A percentile compares a stretch with the other conserved stretches of the same genome.
Conservation (phyloP, 2,888 invertebrate species). For the Metacarcinus magister region DNA sequence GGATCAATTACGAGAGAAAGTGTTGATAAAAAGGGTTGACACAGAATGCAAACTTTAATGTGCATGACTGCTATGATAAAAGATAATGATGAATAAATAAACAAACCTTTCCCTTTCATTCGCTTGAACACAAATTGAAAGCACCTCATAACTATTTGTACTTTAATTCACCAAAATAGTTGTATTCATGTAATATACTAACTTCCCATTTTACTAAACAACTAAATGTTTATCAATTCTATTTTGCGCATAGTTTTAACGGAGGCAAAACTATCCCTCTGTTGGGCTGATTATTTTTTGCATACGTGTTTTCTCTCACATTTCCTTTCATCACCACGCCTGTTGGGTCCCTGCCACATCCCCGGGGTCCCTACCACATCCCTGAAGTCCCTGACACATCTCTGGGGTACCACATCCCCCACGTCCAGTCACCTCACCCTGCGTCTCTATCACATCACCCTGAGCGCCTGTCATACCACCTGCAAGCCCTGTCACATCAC, state of each 20-base stretch:
- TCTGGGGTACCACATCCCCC: background rate
- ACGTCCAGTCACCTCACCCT: background rate
- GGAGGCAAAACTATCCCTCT: background rate
- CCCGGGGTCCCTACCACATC: background rate
- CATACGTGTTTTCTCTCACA: background rate
- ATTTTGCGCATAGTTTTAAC: background rate
- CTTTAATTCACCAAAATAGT: background rate
- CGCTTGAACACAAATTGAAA: background rate
- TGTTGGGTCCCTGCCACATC: background rate
- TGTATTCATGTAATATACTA: background rate
- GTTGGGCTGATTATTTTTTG: background rate
- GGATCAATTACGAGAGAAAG: no score
- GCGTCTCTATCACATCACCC: background rate
- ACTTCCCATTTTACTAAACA: conserved; percentile 12
- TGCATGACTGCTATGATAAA: no score
- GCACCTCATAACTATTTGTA: background rate
- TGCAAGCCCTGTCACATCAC: background rate
- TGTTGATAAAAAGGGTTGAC: background rate
- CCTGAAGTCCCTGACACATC: background rate
- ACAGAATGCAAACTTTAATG: background rate
- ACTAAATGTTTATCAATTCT: background rate
- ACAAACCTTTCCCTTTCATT: background rate
- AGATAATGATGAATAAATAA: background rate
- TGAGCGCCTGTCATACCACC: background rate
- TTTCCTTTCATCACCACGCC: background rate